These are phyloP conservation scores for Oophaga sylvatica DNA, from an alignment of 2,797 vertebrate species.

Conservation along the genomic window DNA sequence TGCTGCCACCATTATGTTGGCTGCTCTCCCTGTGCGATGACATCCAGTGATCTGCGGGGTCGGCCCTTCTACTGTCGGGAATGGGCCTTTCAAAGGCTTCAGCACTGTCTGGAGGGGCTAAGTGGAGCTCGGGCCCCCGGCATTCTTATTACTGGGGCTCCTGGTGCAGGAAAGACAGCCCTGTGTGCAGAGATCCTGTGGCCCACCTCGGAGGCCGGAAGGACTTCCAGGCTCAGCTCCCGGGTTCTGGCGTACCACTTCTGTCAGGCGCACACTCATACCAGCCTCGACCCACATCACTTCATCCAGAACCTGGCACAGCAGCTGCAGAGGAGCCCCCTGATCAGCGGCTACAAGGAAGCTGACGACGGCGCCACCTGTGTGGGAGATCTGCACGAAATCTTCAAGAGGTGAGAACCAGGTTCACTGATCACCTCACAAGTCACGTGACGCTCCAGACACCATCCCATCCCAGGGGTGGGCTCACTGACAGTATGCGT, in stretches of 20 bases:
- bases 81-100: conserved; percentile 83
- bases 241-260: conserved; percentile 81
- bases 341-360: conserved; percentile 72
- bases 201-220: conserved; percentile 75
- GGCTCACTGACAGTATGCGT: no score
- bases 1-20: not conserved
- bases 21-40: conserved; percentile 43
- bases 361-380: conserved; percentile 64
- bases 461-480: not conserved
- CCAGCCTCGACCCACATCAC: conserved; percentile 72
- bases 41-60: conserved; percentile 74
- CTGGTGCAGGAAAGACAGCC: conserved; percentile 80
- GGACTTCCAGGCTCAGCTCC: conserved; percentile 66
- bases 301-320: conserved; percentile 78
- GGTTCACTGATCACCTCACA: not conserved
- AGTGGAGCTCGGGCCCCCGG: conserved; percentile 2
- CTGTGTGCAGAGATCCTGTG: conserved; percentile 77
- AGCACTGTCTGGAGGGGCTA: conserved; percentile 73
- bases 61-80: conserved; percentile 81
- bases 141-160: conserved; percentile 78
- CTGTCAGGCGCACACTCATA: conserved; percentile 76
- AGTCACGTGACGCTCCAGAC: not conserved
- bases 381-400: conserved; percentile 67
- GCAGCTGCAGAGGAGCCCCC: conserved; percentile 73
- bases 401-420: conserved; percentile 48